Evolutionary conservation across 2,113 vertebrate species (phyloP), one percentile per base, ranked within the genome.

Genomic region (Petroica traversi): DNA sequence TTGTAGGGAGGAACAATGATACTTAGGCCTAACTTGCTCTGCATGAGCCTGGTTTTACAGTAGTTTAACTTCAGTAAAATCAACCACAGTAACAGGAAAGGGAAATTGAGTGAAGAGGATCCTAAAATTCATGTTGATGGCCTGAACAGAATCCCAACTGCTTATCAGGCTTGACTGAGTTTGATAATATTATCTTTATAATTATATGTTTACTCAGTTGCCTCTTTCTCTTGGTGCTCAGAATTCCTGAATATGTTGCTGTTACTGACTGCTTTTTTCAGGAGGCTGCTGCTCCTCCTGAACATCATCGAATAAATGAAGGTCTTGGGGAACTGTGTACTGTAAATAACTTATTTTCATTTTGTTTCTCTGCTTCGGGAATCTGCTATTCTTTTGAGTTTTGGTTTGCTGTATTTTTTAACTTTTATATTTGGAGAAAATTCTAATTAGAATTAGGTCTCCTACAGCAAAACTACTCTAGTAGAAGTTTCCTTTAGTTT

Each of bases 51-150:
- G 29, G 85, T 93, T 95, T 94, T 94, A 77, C 72, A 94, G 71
- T 74, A 83, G 75, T 85, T 76, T 79, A 92, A 90, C 67, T 80
- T 80, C 90, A 88, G n/a, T 86, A 83, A 97, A 94, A 92, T 57
- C 48, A 93, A 25, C 85, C 68, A 80, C 15, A 74, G 88, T 77
- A 93, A 83, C 73, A 92, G 49, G 34, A 89, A 94, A 69, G 43
- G 38, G 69, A 92, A 92, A 89, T 88, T 48, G 78, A 85, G 71
- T 59, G 71, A 69, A 77, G 25, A 86, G 63, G 9, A 75, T 90
- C 48, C 75, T 92, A 81, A 88, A 95, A 92, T 81, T 71, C 46
- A 40, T 88, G 63, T 58, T 52, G 62, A 48, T 90, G 85, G 82
- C 55, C 31, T 88, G 67, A 92, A 63, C 7, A 24, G 68, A 88